A percentile compares a stretch with the other conserved stretches of the same genome.
These are phyloP conservation scores for Venustaconcha ellipsiformis DNA, from an alignment of 1,140 invertebrate species.

Conservation along the genomic window DNA sequence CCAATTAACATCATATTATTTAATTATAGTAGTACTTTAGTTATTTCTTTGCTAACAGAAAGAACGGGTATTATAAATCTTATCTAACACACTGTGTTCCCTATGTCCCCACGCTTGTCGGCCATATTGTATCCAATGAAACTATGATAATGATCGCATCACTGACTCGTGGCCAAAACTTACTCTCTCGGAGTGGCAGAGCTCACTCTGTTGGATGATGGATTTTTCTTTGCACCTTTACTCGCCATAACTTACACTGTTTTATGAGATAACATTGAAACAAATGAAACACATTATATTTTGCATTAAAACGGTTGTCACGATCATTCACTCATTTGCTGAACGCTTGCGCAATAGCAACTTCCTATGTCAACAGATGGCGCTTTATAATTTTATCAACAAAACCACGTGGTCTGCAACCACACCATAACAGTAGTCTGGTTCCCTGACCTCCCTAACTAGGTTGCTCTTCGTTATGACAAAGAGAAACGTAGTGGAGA, in stretches of 20 bases:
- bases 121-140: conserved; percentile 66
- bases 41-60: too few relatives aligned
- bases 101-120: conserved; percentile 2
- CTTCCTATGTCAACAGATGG: conserved; percentile 28
- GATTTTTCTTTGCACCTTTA: conserved; percentile 55
- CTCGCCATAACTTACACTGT: conserved; percentile 48
- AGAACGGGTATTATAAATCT: too few relatives aligned
- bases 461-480: too few relatives aligned
- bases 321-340: conserved; percentile 34
- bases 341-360: conserved; percentile 26
- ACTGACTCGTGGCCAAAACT: conserved; percentile 31
- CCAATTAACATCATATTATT: not conserved
- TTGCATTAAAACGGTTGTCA: conserved; percentile 35
- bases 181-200: conserved; percentile 62
- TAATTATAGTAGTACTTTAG: not conserved
- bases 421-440: too few relatives aligned
- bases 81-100: too few relatives aligned
- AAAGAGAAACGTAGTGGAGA: too few relatives aligned
- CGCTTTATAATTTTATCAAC: conserved; percentile 24
- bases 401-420: not conserved
- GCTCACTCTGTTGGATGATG: conserved; percentile 49
- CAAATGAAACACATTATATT: not conserved
- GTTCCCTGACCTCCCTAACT: too few relatives aligned
- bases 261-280: not conserved
- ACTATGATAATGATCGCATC: conserved; percentile 23